These are phyloP conservation scores for Numenius arquata DNA, from an alignment of 2,113 vertebrate genomes.

Conservation along the genomic window DNA sequence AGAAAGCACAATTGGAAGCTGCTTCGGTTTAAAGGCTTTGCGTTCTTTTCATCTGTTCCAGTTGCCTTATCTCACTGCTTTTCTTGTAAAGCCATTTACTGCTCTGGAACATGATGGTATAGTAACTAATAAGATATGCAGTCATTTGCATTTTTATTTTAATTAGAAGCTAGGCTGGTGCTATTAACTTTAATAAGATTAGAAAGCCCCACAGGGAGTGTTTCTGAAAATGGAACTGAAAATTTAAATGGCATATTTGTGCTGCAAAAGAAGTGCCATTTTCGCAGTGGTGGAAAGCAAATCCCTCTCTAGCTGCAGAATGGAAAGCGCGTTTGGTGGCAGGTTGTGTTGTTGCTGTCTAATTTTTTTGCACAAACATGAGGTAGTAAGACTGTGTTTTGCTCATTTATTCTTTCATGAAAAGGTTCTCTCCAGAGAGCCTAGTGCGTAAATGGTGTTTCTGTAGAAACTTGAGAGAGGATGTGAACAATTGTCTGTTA, in stretches of 20 bases:
- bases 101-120: neutral
- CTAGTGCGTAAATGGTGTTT: neutral
- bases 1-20: neutral
- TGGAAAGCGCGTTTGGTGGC: neutral
- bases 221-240: slow-evolving; percentile 22
- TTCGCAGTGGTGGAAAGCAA: neutral
- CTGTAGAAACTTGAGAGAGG: neutral
- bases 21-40: neutral
- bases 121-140: neutral
- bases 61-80: neutral
- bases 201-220: neutral
- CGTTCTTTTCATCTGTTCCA: neutral
- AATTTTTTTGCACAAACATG: neutral
- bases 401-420: neutral
- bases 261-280: neutral
- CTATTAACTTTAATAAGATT: slow-evolving; percentile 18
- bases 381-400: neutral
- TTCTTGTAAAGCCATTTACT: slow-evolving; percentile 10
- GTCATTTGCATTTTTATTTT: slow-evolving; percentile 47
- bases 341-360: neutral
- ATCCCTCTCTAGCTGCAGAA: neutral
- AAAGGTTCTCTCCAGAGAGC: neutral
- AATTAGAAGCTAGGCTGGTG: neutral
- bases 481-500: neutral
- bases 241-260: neutral